These are phyloP conservation scores for Clupea harengus DNA, from an alignment of 2,113 vertebrate species.

Conservation along the genomic window DNA sequence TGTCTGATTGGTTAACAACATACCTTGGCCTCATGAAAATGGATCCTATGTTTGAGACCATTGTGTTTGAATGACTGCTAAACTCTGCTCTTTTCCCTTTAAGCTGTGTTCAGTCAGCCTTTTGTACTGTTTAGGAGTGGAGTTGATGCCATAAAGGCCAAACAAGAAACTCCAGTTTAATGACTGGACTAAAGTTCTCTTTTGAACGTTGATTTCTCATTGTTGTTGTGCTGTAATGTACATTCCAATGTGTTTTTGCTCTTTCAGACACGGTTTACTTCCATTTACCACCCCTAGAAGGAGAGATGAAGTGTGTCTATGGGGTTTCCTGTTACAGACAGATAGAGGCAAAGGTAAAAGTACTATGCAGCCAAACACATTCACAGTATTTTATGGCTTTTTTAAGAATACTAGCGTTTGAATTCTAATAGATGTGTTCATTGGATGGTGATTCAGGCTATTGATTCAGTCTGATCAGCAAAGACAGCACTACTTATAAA, in stretches of 20 bases:
- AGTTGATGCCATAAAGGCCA: not conserved
- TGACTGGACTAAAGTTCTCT: not conserved
- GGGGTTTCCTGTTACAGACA: slow-evolving; percentile 96
- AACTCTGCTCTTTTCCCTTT: not conserved
- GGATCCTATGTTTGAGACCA: no score
- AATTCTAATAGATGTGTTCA: not conserved
- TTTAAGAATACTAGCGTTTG: not conserved
- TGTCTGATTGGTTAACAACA: not conserved
- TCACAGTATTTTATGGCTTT: no score
- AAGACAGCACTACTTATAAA: not conserved
- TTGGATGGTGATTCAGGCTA: not conserved
- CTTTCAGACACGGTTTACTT: slow-evolving; percentile 91
- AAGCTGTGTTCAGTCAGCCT: not conserved
- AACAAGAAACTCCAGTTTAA: slow-evolving; percentile 5
- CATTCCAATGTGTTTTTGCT: slow-evolving; percentile 2
- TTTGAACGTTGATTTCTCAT: not conserved
- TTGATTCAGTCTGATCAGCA: no score
- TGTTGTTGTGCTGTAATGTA: not conserved
- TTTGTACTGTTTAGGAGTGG: not conserved
- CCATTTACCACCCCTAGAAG: slow-evolving; percentile 86
- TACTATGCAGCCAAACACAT: not conserved
- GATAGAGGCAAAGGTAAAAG: slow-evolving; percentile 92
- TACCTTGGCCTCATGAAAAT: not conserved
- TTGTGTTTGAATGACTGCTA: not conserved
- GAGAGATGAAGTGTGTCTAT: slow-evolving; percentile 84